These are phyloP conservation scores for Macrobrachium nipponense DNA, from an alignment of 1,140 invertebrate genomes.

Conservation along the genomic window DNA sequence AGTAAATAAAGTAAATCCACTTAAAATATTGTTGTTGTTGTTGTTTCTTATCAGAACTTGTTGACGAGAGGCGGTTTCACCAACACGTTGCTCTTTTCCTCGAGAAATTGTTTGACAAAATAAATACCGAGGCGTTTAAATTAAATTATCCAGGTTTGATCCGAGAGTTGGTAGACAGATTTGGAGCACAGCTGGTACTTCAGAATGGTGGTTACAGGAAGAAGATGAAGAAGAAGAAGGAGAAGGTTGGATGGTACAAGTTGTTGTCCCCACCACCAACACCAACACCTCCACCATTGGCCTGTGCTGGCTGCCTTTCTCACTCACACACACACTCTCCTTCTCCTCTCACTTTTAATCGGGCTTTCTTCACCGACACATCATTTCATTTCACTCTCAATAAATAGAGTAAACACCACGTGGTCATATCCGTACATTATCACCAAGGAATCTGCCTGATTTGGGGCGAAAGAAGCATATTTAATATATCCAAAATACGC, in stretches of 20 bases:
- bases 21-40: no score
- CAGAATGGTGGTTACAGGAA: background rate
- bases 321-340: background rate
- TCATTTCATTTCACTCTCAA: background rate
- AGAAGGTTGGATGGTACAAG: slow-evolving; percentile 4
- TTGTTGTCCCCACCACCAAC: background rate
- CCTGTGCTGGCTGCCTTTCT: background rate
- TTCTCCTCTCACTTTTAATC: no score
- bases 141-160: background rate
- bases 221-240: no score
- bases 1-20: no score
- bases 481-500: slow-evolving; percentile 7
- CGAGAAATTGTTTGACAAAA: background rate
- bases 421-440: slow-evolving; percentile 2
- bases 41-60: no score
- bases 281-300: background rate
- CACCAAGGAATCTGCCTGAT: background rate
- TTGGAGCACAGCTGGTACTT: slow-evolving; percentile 4
- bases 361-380: background rate
- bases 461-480: slow-evolving; percentile 8
- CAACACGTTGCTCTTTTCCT: no score
- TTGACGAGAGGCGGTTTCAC: no score
- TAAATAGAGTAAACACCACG: background rate
- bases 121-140: background rate
- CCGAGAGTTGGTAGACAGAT: background rate